Base-by-base conservation (phyloP, 1,140 invertebrate genomes). In the Eupristina koningsbergeri region DNA sequence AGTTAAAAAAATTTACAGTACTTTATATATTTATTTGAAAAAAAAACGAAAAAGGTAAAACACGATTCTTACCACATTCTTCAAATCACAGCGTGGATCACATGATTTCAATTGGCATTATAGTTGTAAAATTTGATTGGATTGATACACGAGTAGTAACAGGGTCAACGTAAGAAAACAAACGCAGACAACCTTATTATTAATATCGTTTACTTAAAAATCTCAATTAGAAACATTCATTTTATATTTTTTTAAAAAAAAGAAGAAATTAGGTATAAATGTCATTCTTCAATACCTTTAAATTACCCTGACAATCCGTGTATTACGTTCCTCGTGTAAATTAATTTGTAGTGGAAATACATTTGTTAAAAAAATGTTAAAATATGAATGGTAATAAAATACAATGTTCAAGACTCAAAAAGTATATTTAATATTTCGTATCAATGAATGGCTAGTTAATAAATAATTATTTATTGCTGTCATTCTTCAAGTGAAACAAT, bases 91-190 rank as follows among this genome's bases (percentile, higher is more conserved):
- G 87, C 88, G 88, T 89, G 86, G 87, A 87, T 87, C 86, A 87
- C 87, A 84, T 86, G 86, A 89, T 88, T 88, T 86, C 87, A 87
- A 89, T 89, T 88, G 87, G 87, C 87, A 83, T 86, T 87, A 88
- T 86, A 86, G 86, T 88, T 87, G 87, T 85, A 88, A 86, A 85
- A 88, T 88, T 88, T 86, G 87, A 87, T 87, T 88, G 86, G 89
- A 87, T 90, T 86, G 88, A 86, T 87, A 87, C 86, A 87, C 88
- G 87, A 86, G 86, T 88, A 86, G 87, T 89, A 89, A 88, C 87
- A 87, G 89, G 88, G 87, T 89, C 86, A 89, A 89, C 88, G 88
- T 89, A 89, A 89, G 87, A 89, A 89, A 89, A 89, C 88, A 90
- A 86, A 90, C 86, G 89, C 87, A 89, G 86, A 89, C 85, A 89